Percentiles rank a stretch among this genome's conserved stretches.
Conservation (phyloP, 2,888 invertebrate species). For the Rhagophthalmus giganteus region DNA sequence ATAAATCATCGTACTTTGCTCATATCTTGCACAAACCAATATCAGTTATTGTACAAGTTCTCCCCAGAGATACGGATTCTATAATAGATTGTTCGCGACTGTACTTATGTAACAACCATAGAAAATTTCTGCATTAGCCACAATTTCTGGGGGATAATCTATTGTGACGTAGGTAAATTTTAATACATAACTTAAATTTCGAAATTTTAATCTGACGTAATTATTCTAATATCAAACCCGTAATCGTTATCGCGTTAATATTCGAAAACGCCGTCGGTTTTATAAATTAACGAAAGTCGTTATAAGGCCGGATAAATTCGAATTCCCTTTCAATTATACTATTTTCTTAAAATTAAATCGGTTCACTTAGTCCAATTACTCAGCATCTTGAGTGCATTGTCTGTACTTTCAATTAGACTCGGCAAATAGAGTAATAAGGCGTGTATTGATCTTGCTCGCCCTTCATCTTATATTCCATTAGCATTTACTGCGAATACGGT, state of each 20-base stretch:
- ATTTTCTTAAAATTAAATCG: conserved; percentile 28
- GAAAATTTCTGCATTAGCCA: conserved; percentile 13
- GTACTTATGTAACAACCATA: conserved; percentile 1
- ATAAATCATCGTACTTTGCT: conserved; percentile 33
- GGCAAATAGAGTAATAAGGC: conserved; percentile 28
- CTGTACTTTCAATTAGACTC: conserved; percentile 30
- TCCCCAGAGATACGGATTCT: conserved; percentile 24
- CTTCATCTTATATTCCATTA: conserved; percentile 25
- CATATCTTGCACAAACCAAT: conserved; percentile 33
- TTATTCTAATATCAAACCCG: conserved; percentile 3
- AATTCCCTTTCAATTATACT: conserved; percentile 21
- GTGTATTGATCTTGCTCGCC: conserved; percentile 25
- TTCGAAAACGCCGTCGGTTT: conserved; percentile 15
- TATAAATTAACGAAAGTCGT: conserved; percentile 13
- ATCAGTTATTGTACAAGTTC: conserved; percentile 33
- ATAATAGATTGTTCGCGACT: conserved; percentile 24
- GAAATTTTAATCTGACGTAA: conserved; percentile 12
- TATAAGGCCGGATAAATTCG: conserved; percentile 15
- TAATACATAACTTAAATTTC: conserved; percentile 9
- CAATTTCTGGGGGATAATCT: conserved; percentile 13
- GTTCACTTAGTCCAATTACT: conserved; percentile 29
- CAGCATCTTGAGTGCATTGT: conserved; percentile 30
- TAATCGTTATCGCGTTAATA: conserved; percentile 7
- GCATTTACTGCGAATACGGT: conserved; percentile 14
- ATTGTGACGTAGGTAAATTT: conserved; percentile 10